Evolutionary conservation across 2,113 vertebrate genomes (phyloP).

Genomic region (Tragelaphus buxtoni): DNA sequence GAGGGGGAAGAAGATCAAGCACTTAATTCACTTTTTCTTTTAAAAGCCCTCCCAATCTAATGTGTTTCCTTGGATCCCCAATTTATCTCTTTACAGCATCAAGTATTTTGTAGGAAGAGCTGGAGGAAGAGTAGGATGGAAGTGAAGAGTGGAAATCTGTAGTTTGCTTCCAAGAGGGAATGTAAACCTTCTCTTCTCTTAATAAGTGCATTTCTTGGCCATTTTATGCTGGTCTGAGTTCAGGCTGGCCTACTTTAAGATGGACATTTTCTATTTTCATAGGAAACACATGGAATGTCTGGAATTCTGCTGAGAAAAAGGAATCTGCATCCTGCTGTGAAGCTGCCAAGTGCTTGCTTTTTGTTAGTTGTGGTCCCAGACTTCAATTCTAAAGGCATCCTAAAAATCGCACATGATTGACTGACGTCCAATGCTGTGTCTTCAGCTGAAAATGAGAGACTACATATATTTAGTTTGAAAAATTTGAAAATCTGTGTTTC

Average conservation of each 20-base stretch:
- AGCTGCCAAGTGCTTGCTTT: slow-evolving; percentile 62
- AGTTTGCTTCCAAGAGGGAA: neutral
- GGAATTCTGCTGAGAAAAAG: slow-evolving; percentile 79
- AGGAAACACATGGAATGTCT: slow-evolving; percentile 78
- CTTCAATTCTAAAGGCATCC: slow-evolving; percentile 70
- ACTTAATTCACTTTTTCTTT: neutral
- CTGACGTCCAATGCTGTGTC: slow-evolving; percentile 52
- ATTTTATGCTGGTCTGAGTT: slow-evolving; percentile 34
- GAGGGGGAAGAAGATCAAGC: neutral
- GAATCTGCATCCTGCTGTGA: slow-evolving; percentile 78
- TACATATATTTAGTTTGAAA: neutral
- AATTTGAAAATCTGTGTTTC: neutral
- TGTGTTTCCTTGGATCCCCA: neutral
- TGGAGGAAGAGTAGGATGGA: neutral
- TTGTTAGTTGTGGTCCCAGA: slow-evolving; percentile 61
- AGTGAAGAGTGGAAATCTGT: neutral
- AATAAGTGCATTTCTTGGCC: neutral
- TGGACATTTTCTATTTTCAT: slow-evolving; percentile 74
- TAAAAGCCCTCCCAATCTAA: neutral
- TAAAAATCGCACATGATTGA: slow-evolving; percentile 62
- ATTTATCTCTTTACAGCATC: neutral
- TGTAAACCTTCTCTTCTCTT: neutral
- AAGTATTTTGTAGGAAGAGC: neutral
- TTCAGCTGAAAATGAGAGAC: neutral
- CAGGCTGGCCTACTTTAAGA: slow-evolving; percentile 65